A percentile compares a stretch with the other conserved stretches of the same genome.
These are phyloP conservation scores for Latheticus oryzae DNA, from an alignment of 2,888 invertebrate species.

Conservation along the genomic window DNA sequence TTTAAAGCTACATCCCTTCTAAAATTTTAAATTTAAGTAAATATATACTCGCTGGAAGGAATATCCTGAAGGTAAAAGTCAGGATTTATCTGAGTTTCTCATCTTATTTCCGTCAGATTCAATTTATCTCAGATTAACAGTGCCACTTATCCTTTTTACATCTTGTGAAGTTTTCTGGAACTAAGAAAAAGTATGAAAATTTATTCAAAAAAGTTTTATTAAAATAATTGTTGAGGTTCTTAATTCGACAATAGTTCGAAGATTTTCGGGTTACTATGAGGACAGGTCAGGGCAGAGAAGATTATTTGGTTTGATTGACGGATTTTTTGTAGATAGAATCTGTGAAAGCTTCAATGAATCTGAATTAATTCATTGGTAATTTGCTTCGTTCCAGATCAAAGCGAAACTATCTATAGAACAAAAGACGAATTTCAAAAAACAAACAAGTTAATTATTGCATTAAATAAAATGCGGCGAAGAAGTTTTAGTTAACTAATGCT, in stretches of 20 bases:
- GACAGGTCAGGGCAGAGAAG: too few species aligned
- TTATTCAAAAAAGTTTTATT: too few species aligned
- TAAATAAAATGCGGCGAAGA: too few species aligned
- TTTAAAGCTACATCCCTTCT: too few species aligned
- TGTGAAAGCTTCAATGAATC: conserved; percentile 8
- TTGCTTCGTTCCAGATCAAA: conserved; percentile 6
- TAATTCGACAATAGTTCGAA: too few species aligned
- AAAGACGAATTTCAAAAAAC: not conserved
- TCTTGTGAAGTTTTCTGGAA: too few species aligned
- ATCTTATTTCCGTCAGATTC: conserved; percentile 1
- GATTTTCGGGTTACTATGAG: too few species aligned
- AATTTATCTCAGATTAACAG: conserved; percentile 6
- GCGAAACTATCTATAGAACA: not conserved
- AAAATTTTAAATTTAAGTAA: too few species aligned
- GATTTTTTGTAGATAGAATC: conserved; percentile 10
- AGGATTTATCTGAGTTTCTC: conserved; percentile 1
- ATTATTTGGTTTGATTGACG: too few species aligned
- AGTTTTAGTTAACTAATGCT: conserved; percentile 25
- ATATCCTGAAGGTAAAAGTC: not conserved
- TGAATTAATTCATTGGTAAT: conserved; percentile 17
- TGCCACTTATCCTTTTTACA: too few species aligned
- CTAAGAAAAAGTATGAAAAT: too few species aligned
- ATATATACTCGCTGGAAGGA: conserved; percentile 11
- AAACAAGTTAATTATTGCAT: conserved; percentile 12
- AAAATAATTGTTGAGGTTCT: too few species aligned